Conservation (phyloP, 2,888 invertebrate species). For the Polyommatus iphigenia region DNA sequence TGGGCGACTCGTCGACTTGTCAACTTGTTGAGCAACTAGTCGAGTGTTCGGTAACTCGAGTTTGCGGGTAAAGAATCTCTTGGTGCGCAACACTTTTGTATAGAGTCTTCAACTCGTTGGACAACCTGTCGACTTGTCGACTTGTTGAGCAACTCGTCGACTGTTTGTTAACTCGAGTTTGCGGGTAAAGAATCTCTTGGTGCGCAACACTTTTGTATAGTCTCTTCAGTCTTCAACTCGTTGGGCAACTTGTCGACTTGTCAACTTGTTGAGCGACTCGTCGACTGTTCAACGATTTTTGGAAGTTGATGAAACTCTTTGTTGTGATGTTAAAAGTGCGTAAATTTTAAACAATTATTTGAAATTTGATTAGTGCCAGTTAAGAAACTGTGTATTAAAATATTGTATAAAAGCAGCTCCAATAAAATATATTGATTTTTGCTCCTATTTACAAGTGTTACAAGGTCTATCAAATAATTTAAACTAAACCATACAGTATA, state of each 20-base stretch:
- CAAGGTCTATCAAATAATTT: not conserved
- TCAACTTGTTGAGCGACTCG: not conserved
- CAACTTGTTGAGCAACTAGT: not conserved
- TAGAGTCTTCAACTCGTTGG: conserved; percentile 37
- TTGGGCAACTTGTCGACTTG: not conserved
- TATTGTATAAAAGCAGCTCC: not conserved
- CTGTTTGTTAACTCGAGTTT: too few relatives aligned
- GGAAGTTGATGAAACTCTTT: not conserved
- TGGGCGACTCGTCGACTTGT: not conserved
- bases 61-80: too few relatives aligned
- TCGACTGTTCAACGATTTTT: not conserved
- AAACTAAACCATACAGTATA: too few relatives aligned
- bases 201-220: conserved; percentile 66
- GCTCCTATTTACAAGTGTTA: not conserved
- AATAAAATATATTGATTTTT: not conserved
- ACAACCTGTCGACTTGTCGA: not conserved
- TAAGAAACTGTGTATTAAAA: not conserved
- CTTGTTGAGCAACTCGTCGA: not conserved
- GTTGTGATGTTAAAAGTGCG: not conserved
- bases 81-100: conserved; percentile 65
- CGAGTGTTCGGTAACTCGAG: not conserved
- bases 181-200: too few relatives aligned
- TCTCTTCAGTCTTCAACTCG: conserved; percentile 35
- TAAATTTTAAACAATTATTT: not conserved
- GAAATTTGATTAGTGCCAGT: not conserved